Evolutionary conservation across 2,797 vertebrate genomes (phyloP), one percentile per base, ranked within the genome.

Genomic region (Arrhamphus sclerolepis): DNA sequence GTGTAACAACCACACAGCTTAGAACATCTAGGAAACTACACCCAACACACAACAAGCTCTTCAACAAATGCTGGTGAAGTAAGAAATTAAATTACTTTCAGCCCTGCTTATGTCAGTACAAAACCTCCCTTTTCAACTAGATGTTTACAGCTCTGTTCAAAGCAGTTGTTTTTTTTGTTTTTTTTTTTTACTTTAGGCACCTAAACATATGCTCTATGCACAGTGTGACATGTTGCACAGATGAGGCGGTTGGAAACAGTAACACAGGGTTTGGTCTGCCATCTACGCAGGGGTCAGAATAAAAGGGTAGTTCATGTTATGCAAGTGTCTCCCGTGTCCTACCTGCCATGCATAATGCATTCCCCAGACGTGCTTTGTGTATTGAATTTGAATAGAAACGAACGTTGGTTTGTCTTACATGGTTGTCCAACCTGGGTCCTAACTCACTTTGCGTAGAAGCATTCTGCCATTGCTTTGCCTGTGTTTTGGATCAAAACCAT

Each of bases 331-430:
- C 78, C 50, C 70, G 76, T 82, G 73, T 84, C 82, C 77, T 83
- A 89, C 83, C 79, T 72, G 72, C 76, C 67, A 72, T 89, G 89
- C 89, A 90, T 92, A 90, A 91, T 92, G 83, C 91, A 90, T 86
- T 81, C 75, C 71, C 62, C 78, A 89, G 88, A 90, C 89, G 74
- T 71, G 78, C 87, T 81, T 80, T 89, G 86, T 87, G 81, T 67
- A 59, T 89, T 80, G 75, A 83, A 87, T 90, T 83, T 80, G 81
- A 89, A 91, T 87, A 85, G 87, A 88, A 89, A 84, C 81, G 81
- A 89, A 87, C 59, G 40, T 86, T 84, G 75, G 79, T 73, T 86
- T 84, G 77, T 86, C 70, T 91, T 85, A 84, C 83, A 87, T 64
- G 63, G 64, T 78, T 63, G 51, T 70, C 66, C 66, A 70, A 66